Evolutionary conservation across 2,797 vertebrate genomes (phyloP).

Genomic region (Agapornis canus): DNA sequence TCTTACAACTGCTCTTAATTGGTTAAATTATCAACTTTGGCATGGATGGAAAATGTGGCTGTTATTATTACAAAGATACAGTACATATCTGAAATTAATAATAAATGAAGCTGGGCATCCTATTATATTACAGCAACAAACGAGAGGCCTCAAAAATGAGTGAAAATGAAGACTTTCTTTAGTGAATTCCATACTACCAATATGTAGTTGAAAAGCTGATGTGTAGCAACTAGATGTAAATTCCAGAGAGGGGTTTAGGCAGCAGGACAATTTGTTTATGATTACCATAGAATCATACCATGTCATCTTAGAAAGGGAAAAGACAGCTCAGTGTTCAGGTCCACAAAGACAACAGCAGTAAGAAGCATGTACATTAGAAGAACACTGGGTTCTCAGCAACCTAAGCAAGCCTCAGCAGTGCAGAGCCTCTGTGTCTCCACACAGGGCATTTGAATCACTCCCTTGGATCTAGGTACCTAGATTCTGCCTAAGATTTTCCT

Average conservation of each 20-base stretch:
- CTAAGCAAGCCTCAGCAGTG: neutral
- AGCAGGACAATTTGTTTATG: neutral
- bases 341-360: neutral
- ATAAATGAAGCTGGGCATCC: neutral
- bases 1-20: neutral
- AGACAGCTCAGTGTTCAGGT: neutral
- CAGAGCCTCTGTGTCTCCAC: neutral
- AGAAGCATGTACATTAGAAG: fast-evolving
- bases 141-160: neutral
- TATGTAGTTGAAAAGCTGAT: neutral
- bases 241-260: neutral
- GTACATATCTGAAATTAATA: neutral
- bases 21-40: neutral
- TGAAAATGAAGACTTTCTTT: neutral
- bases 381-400: neutral
- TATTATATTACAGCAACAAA: neutral
- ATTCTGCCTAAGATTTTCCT: constrained; percentile 13
- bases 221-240: neutral
- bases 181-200: neutral
- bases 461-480: constrained; percentile 2
- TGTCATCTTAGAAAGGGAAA: neutral
- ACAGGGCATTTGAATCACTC: neutral
- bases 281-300: neutral
- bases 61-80: neutral
- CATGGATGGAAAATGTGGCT: neutral